Evolutionary conservation across 1,140 invertebrate species (phyloP), one percentile per base, ranked within the genome.

Genomic region (Drosophila arawakana): DNA sequence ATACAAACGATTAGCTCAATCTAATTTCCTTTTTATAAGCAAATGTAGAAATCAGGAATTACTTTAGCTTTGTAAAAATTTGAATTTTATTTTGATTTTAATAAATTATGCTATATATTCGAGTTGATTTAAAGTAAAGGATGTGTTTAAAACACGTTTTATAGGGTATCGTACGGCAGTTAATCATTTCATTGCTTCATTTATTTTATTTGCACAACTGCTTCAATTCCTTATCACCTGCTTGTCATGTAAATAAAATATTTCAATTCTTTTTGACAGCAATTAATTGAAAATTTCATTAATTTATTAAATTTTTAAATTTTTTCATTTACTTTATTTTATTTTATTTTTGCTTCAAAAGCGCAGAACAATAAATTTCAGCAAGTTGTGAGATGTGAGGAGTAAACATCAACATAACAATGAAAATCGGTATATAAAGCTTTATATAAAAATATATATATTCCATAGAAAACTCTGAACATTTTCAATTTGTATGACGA

Each of bases 121-220:
- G 0, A 15, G 0, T 15, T 15, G 15, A 15, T 15, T 21, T 21
- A 1, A 21, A 21, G 18, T 2, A 21, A 21, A 1, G 18, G 18
- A 21, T 21, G 18, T 2, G 18, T 21, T 21, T 30, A 30, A 30
- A 5, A 3, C 0, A 30, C 3, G 25, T 2, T 15, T 13, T 34
- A 43, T 18, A 65, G 62, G 25, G 62, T 55, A 55, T 55, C 30
- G 13, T 13, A 13, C 2, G 7, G 13, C 41, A 1, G 21, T 13
- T 6, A 57, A 41, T 15, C n/a, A 37, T 37, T 37, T 9, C 11
- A 11, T 30, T 37, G 15, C 30, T 30, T n/a, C 21, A 11, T 50
- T 18, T n/a, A 37, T 7, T 39, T 41, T 80, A 73, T 81, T 81
- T 81, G 71, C 44, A 63, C 80, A 81, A 39, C 75, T 81, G 80